Percentiles rank a stretch among this genome's conserved stretches.
phyloP scores from a whole-genome alignment of 2,888 invertebrate species.

The Eugnorisma glareosa region DNA sequence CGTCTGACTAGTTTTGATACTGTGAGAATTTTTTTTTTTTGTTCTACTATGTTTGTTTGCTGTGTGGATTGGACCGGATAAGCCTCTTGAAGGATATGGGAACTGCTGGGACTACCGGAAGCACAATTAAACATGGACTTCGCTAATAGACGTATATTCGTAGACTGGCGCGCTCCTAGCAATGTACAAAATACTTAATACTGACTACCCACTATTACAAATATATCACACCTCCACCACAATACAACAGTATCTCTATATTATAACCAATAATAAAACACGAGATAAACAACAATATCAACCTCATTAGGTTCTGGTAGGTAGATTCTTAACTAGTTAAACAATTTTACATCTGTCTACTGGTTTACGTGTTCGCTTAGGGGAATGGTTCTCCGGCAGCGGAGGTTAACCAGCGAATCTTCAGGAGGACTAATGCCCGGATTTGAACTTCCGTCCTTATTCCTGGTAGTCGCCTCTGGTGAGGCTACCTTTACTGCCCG shows the following conservation, averaged over 20 bases:
- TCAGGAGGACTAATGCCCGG: neutral
- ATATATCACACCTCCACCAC: neutral
- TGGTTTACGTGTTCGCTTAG: neutral
- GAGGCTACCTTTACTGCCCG: neutral
- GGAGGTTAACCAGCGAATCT: neutral
- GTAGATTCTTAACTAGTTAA: neutral
- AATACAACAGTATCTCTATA: neutral
- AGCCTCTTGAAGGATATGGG: neutral
- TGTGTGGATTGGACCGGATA: too few relatives aligned
- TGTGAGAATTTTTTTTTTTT: too few relatives aligned
- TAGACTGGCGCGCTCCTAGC: too few relatives aligned
- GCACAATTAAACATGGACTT: neutral
- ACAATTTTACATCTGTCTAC: neutral
- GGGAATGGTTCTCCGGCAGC: too few relatives aligned
- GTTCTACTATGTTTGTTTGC: too few relatives aligned
- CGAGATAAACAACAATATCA: neutral
- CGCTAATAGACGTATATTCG: neutral
- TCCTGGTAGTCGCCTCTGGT: neutral
- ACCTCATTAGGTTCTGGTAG: too few relatives aligned
- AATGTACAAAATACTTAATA: too few relatives aligned
- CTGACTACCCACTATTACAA: slow-evolving; percentile 1
- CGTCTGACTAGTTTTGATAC: too few relatives aligned
- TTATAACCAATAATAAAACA: neutral
- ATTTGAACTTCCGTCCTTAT: neutral
- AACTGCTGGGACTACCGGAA: neutral